Percentiles rank a stretch among this genome's conserved stretches.
phyloP scores from a whole-genome alignment of 1,140 invertebrate genomes.

The Neomicropteryx cornuta region DNA sequence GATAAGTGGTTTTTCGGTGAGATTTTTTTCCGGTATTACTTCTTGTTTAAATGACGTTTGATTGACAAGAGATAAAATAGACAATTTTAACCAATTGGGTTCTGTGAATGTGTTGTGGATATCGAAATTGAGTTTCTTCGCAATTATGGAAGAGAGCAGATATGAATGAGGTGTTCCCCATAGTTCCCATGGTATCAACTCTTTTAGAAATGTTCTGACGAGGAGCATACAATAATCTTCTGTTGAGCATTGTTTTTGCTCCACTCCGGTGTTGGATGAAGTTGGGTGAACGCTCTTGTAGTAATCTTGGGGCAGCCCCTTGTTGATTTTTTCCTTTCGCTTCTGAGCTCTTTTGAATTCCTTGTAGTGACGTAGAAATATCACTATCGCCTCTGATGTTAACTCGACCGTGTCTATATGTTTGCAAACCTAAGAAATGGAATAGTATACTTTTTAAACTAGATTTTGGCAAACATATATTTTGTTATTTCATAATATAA shows the following conservation, averaged over 20 bases:
- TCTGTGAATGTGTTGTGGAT: constrained; percentile 34
- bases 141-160: constrained; percentile 46
- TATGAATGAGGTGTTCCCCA: constrained; percentile 53
- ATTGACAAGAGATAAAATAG: too few species aligned
- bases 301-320: constrained; percentile 21
- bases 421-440: constrained; percentile 26
- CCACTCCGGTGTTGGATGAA: constrained; percentile 23
- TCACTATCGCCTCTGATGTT: constrained; percentile 31
- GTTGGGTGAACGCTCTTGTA: constrained; percentile 19
- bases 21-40: not conserved
- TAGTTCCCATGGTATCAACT: constrained; percentile 52
- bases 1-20: too few species aligned
- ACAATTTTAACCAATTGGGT: constrained; percentile 37
- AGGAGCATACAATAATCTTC: constrained; percentile 48
- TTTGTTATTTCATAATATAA: not conserved
- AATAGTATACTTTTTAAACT: not conserved
- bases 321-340: constrained; percentile 30
- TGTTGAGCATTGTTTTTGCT: constrained; percentile 28
- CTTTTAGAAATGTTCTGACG: constrained; percentile 43
- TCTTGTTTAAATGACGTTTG: constrained; percentile 1
- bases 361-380: constrained; percentile 40
- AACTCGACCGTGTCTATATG: constrained; percentile 35
- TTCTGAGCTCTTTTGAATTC: constrained; percentile 42
- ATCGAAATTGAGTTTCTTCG: constrained; percentile 42
- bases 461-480: not conserved